Conservation (phyloP, 2,888 invertebrate species). For the Tortrix viridana region DNA sequence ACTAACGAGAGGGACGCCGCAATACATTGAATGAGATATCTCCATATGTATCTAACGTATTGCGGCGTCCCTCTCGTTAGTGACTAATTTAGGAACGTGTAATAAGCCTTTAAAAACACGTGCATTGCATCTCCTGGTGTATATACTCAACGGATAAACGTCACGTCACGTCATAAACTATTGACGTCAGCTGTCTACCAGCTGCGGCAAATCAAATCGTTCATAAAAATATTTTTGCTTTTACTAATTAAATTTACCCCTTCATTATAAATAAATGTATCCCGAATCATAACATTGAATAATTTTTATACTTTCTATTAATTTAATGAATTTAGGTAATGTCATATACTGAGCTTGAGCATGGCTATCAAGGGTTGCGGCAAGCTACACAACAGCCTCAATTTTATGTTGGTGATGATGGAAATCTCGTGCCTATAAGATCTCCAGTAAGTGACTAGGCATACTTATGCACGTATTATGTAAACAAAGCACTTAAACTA, state of each 20-base stretch:
- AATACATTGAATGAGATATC: too few species aligned
- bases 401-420: constrained; percentile 89
- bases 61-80: too few species aligned
- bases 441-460: constrained; percentile 81
- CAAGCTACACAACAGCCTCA: constrained; percentile 87
- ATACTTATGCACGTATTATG: background rate
- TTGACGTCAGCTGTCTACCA: constrained; percentile 36
- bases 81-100: too few species aligned
- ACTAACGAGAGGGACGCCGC: too few species aligned
- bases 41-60: too few species aligned
- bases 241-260: constrained; percentile 27
- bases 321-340: constrained; percentile 80
- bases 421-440: constrained; percentile 84
- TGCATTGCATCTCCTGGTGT: too few species aligned
- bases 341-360: constrained; percentile 97
- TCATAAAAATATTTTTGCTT: constrained; percentile 30
- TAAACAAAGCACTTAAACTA: background rate
- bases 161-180: background rate
- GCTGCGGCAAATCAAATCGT: constrained; percentile 19
- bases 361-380: constrained; percentile 94
- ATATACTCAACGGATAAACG: too few species aligned
- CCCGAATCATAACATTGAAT: constrained; percentile 17
- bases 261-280: constrained; percentile 26
- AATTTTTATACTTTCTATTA: constrained; percentile 8
- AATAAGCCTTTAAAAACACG: too few species aligned